A percentile compares a stretch with the other conserved stretches of the same genome.
Evolutionary conservation across 2,113 vertebrate genomes (phyloP).

Genomic region (Tenebrosternarchus preto): DNA sequence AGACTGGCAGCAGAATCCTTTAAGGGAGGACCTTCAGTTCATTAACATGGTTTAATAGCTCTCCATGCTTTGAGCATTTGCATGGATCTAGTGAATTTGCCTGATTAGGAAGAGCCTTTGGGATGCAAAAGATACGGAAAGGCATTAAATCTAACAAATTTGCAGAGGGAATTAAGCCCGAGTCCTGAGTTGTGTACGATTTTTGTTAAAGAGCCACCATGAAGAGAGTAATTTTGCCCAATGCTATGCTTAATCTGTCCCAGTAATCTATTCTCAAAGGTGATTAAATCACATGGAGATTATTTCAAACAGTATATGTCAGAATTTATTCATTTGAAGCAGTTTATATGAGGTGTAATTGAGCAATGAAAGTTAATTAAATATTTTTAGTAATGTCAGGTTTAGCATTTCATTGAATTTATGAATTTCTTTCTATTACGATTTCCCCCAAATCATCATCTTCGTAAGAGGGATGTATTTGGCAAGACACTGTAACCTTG

Average conservation of each 20-base stretch:
- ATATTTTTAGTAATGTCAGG: not conserved
- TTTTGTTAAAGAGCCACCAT: not conserved
- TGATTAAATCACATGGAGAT: not conserved
- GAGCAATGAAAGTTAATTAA: not conserved
- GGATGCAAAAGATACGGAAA: conserved; percentile 24
- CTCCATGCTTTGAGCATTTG: conserved; percentile 30
- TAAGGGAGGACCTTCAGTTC: conserved; percentile 41
- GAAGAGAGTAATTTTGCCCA: not conserved
- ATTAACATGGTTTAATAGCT: conserved; percentile 46
- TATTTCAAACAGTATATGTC: not conserved
- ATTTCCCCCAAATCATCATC: no score
- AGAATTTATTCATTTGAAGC: not conserved
- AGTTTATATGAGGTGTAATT: not conserved
- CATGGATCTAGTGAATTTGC: conserved; percentile 31
- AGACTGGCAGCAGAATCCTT: conserved; percentile 20
- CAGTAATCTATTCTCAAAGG: not conserved
- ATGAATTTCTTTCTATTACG: no score
- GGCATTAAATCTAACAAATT: not conserved
- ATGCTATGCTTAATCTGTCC: not conserved
- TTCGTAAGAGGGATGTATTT: no score
- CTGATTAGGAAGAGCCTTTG: conserved; percentile 13
- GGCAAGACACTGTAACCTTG: no score
- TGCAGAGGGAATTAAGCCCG: not conserved
- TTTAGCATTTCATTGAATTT: not conserved
- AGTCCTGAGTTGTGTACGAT: not conserved